phyloP scores from a whole-genome alignment of 2,888 invertebrate genomes.

The Brachylomia viminalis region DNA sequence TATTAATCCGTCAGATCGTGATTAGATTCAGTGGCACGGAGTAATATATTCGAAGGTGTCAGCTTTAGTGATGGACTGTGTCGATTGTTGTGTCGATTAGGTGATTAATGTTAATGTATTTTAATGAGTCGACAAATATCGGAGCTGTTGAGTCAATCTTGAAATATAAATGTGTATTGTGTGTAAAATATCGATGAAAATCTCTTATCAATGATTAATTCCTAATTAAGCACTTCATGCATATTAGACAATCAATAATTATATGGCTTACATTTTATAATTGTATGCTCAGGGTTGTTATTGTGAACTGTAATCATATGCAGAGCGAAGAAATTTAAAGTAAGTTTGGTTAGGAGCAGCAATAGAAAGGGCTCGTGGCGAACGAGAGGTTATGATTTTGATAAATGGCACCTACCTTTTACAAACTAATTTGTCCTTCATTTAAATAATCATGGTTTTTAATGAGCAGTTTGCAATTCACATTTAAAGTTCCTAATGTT shows the following conservation, averaged over 20 bases:
- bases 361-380: not conserved
- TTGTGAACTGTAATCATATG: not conserved
- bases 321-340: not conserved
- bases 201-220: not conserved
- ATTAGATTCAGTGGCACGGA: conserved; percentile 90
- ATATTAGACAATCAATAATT: not conserved
- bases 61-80: conserved; percentile 59
- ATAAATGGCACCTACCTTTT: not conserved
- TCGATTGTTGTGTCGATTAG: conserved; percentile 72
- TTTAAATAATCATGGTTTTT: no score
- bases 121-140: conserved; percentile 46
- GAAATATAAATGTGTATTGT: conserved; percentile 11
- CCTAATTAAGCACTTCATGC: not conserved
- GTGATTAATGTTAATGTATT: conserved; percentile 34
- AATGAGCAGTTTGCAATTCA: not conserved
- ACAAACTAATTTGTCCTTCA: no score
- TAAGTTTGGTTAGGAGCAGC: not conserved
- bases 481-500: not conserved
- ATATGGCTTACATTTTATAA: not conserved
- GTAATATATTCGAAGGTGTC: conserved; percentile 89
- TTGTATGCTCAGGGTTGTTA: not conserved
- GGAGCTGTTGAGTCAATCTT: not conserved
- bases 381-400: not conserved
- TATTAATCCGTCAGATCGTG: conserved; percentile 89
- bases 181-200: not conserved